A percentile compares a stretch with the other conserved stretches of the same genome.
Evolutionary conservation across 2,113 vertebrate species (phyloP).

Genomic region (Caloenas nicobarica): DNA sequence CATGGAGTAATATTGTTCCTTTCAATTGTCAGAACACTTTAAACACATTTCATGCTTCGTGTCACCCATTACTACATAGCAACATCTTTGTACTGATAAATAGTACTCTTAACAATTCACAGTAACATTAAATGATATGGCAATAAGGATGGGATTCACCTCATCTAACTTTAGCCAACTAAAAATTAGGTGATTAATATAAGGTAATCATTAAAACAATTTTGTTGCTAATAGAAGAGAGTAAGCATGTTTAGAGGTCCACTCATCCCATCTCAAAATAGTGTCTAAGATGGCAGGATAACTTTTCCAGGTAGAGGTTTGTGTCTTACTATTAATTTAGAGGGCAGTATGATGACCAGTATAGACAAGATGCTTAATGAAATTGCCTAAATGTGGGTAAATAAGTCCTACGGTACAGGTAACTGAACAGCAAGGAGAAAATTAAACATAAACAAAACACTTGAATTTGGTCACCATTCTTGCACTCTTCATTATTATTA

Average conservation of each 20-base stretch:
- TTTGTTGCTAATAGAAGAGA: neutral
- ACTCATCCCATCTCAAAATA: neutral
- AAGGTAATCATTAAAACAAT: neutral
- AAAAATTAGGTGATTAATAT: neutral
- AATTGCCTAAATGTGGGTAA: neutral
- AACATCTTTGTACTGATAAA: slow-evolving; percentile 12
- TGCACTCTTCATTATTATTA: neutral
- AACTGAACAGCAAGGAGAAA: neutral
- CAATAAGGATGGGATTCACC: neutral
- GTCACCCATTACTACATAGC: neutral
- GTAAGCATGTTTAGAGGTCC: neutral
- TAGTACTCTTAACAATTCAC: neutral
- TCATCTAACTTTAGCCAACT: neutral
- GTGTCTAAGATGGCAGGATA: neutral
- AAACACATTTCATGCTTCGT: slow-evolving; percentile 38
- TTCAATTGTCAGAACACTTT: slow-evolving; percentile 37
- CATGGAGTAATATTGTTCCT: neutral
- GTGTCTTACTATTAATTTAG: neutral
- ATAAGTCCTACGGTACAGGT: neutral
- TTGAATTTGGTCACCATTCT: neutral
- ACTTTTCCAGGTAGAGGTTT: neutral
- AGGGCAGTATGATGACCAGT: neutral
- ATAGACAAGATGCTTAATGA: neutral
- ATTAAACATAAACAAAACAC: neutral
- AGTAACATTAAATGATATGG: neutral